phyloP scores from a whole-genome alignment of 2,797 vertebrate genomes.

The Brachymystax lenok region DNA sequence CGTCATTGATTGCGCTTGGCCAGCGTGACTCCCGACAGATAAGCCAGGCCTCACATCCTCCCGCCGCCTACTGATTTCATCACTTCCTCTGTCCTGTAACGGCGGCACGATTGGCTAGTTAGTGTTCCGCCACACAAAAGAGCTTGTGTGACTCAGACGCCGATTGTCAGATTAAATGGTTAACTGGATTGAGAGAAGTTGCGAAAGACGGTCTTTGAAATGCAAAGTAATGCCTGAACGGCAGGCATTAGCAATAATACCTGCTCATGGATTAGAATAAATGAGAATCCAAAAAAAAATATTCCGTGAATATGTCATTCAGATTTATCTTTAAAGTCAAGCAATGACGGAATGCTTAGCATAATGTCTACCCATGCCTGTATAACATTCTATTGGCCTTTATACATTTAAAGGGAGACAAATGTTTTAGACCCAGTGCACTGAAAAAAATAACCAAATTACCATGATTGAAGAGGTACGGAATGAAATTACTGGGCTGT shows the following conservation, averaged over 20 bases:
- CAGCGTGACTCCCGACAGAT: slow-evolving; percentile 61
- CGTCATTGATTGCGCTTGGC: slow-evolving; percentile 57
- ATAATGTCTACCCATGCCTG: not conserved
- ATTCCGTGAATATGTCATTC: not conserved
- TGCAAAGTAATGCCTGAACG: no score
- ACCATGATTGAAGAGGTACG: slow-evolving; percentile 30
- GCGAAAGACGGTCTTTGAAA: no score
- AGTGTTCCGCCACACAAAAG: slow-evolving; percentile 52
- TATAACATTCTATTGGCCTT: not conserved
- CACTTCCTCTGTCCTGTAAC: slow-evolving; percentile 41
- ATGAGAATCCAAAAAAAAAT: no score
- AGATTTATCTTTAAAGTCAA: not conserved
- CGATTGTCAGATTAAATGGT: no score
- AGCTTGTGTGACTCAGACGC: slow-evolving; percentile 46
- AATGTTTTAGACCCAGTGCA: slow-evolving; percentile 41
- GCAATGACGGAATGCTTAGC: not conserved
- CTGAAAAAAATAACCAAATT: slow-evolving; percentile 57
- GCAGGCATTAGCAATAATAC: slow-evolving; percentile 20
- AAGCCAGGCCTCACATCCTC: slow-evolving; percentile 49
- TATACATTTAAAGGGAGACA: not conserved
- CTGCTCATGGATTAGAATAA: slow-evolving; percentile 42
- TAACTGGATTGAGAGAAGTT: no score
- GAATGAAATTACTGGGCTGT: slow-evolving; percentile 60
- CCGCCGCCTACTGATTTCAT: slow-evolving; percentile 50
- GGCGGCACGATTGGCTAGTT: slow-evolving; percentile 38